Conservation (phyloP, 2,113 vertebrate genomes). For the Tachycineta bicolor region DNA sequence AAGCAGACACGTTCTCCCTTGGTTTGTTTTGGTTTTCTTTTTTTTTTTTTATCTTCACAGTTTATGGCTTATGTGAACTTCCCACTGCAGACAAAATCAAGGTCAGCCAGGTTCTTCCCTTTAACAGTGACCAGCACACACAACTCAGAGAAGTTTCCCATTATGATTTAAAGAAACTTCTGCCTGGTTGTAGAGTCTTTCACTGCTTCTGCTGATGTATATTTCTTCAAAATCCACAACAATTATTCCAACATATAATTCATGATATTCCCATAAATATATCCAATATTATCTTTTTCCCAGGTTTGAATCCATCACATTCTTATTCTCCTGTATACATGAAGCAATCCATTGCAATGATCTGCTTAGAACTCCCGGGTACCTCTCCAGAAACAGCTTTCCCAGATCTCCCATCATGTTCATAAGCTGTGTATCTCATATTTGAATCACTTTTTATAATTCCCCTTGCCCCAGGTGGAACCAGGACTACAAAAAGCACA, state of each 20-base stretch:
- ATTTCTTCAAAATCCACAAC: neutral
- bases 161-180: neutral
- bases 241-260: neutral
- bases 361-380: neutral
- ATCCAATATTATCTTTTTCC: neutral
- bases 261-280: neutral
- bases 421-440: neutral
- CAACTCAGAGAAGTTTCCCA: neutral
- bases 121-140: neutral
- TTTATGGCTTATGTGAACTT: neutral
- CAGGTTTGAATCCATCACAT: neutral
- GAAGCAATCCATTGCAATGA: neutral
- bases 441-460: neutral
- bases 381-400: neutral
- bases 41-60: neutral
- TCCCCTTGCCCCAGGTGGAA: fast-evolving
- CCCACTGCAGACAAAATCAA: neutral
- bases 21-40: neutral
- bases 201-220: neutral
- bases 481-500: neutral
- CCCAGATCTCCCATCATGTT: neutral
- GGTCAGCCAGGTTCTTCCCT: neutral
- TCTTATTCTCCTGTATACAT: neutral
- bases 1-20: neutral
- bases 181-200: neutral